phyloP scores from a whole-genome alignment of 1,140 invertebrate species.

The Melanaphis sacchari region DNA sequence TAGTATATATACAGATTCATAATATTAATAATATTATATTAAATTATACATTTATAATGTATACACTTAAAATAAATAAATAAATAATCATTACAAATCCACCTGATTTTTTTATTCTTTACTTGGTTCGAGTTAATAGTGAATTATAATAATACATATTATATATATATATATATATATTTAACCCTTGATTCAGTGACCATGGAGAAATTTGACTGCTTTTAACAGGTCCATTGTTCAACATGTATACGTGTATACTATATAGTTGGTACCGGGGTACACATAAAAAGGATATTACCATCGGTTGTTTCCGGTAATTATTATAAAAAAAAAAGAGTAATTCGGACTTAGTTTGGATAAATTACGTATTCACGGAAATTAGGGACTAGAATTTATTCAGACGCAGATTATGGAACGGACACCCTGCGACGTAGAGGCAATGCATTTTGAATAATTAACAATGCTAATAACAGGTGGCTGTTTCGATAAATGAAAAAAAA shows the following conservation, averaged over 20 bases:
- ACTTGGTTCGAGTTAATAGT: not conserved
- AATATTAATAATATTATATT: not conserved
- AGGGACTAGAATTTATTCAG: conserved; percentile 52
- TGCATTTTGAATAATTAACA: conserved; percentile 50
- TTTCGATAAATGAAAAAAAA: not conserved
- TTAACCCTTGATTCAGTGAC: conserved; percentile 52
- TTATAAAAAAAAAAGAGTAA: conserved; percentile 16
- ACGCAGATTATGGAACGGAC: conserved; percentile 54
- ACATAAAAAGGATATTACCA: conserved; percentile 56
- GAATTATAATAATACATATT: conserved; percentile 11
- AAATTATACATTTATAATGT: not conserved
- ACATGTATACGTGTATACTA: not conserved
- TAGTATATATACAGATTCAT: not conserved
- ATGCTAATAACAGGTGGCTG: conserved; percentile 46
- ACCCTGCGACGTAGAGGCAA: conserved; percentile 10
- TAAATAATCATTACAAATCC: not conserved
- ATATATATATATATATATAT: not conserved
- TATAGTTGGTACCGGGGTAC: not conserved
- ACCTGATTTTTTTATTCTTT: not conserved
- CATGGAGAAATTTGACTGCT: conserved; percentile 49
- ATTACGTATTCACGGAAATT: conserved; percentile 58
- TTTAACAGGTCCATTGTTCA: conserved; percentile 54
- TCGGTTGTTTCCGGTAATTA: conserved; percentile 56
- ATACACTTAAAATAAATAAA: not conserved
- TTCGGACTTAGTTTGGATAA: conserved; percentile 54